A percentile compares a stretch with the other conserved stretches of the same genome.
These are phyloP conservation scores for Hyposoter dolosus DNA, from an alignment of 2,888 invertebrate species.

Conservation along the genomic window DNA sequence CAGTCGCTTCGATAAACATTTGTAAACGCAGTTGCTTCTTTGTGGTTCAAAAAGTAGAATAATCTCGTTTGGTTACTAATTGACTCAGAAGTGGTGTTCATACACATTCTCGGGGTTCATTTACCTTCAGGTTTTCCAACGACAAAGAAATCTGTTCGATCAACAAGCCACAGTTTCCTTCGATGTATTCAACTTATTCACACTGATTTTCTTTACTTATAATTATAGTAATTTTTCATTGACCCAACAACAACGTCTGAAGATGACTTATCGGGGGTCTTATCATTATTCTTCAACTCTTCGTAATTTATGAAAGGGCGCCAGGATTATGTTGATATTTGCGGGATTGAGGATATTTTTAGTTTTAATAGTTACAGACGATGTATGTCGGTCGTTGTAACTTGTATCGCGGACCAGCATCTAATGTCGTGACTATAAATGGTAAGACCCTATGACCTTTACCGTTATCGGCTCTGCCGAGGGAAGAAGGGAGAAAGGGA, in stretches of 20 bases:
- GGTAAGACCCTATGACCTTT: constrained; percentile 53
- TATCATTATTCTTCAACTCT: not conserved
- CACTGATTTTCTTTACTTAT: not conserved
- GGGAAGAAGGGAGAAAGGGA: not conserved
- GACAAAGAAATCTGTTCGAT: not conserved
- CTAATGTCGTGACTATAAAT: constrained; percentile 62
- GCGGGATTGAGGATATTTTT: constrained; percentile 29
- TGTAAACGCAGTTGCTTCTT: no score
- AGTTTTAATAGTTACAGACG: constrained; percentile 1
- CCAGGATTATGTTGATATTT: constrained; percentile 37
- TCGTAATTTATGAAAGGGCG: constrained; percentile 9
- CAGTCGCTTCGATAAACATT: no score
- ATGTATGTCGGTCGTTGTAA: constrained; percentile 21
- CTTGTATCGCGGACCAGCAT: constrained; percentile 56
- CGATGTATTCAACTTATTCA: not conserved
- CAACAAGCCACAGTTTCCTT: not conserved
- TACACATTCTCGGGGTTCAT: not conserved
- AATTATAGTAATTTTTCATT: constrained; percentile 8
- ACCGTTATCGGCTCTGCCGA: constrained; percentile 43
- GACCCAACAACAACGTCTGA: constrained; percentile 25
- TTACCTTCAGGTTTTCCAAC: not conserved
- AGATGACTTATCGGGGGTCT: constrained; percentile 40
- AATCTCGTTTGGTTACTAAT: no score
- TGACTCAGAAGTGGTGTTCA: not conserved
- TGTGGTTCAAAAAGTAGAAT: no score